Base-by-base conservation (phyloP, 2,888 invertebrate species). In the Sarcophaga rosellei region DNA sequence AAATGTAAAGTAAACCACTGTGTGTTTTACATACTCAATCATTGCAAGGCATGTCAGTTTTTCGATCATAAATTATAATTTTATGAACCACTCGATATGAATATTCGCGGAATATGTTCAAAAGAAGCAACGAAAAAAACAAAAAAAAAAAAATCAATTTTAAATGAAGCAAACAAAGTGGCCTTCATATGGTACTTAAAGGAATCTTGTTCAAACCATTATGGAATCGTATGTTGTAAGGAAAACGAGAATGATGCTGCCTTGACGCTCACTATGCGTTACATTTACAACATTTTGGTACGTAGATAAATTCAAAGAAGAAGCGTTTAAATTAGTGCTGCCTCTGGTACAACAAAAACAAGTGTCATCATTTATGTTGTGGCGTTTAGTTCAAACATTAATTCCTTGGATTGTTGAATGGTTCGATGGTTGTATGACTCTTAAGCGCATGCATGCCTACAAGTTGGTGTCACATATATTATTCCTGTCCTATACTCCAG, bases 41-140 rank as follows among this genome's bases (percentile, higher is more conserved):
- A 82, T 82, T 85, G 74, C 77, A 86, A 86, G 80, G 62, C 70
- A 74, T 77, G 80, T 84, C 83, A 83, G 81, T 74, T 77, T 84
- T 76, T 84, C 80, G 86, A 83, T 85, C 87, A 85, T 88, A 88
- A 88, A 88, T 88, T 84, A 86, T 88, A 88, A 88, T 87, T 88
- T 88, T 87, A 88, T 82, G 80, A 85, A 86, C 70, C 75, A 70
- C 75, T 70, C 47, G 69, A 75, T 75, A 78, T 75, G 78, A 74
- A 17, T 85, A 81, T 85, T 81, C 77, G 74, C 69, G 77, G 77
- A 85, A 85, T 81, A 74, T 78, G 77, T 78, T 75, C 8, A 62
- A 65, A 47, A 69, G 63, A 66, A 44, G 21, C 5, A n/a, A n/a
- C n/a, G n/a, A n/a, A 57, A 45, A 11, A 35, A n/a, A 73, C 8